Evolutionary conservation across 2,797 vertebrate genomes (phyloP).

Genomic region (Tolypeutes matacus): DNA sequence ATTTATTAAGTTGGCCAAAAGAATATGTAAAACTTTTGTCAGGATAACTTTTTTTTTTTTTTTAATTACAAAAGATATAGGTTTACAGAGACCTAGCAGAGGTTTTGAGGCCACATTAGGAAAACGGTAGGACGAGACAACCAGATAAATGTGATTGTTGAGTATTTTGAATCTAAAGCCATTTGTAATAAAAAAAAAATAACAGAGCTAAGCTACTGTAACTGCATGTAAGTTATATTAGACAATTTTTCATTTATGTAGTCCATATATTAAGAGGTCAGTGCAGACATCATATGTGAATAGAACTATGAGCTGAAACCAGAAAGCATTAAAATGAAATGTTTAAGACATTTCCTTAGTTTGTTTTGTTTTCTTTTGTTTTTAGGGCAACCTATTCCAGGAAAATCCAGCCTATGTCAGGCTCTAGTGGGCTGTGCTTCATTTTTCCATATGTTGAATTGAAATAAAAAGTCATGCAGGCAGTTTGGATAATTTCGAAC

Average conservation of each 20-base stretch:
- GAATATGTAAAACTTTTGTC: too few species aligned
- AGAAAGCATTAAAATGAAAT: constrained; percentile 11
- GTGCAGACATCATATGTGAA: neutral
- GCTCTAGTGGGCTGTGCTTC: neutral
- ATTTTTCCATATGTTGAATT: neutral
- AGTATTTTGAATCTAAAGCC: constrained; percentile 18
- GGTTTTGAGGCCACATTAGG: neutral
- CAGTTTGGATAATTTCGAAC: neutral
- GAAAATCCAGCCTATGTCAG: neutral
- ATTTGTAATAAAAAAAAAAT: constrained; percentile 34
- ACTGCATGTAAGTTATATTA: neutral
- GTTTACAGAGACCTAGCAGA: neutral
- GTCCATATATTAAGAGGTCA: neutral
- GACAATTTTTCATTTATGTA: constrained; percentile 3
- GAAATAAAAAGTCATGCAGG: neutral
- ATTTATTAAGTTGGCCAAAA: too few species aligned
- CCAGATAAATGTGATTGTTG: neutral
- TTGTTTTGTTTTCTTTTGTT: neutral
- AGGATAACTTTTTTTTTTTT: too few species aligned
- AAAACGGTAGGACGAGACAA: constrained; percentile 13
- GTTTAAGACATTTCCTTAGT: neutral
- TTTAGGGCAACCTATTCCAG: neutral
- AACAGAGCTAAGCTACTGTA: neutral
- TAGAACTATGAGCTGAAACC: neutral
- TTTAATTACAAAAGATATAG: too few species aligned